A percentile compares a stretch with the other conserved stretches of the same genome.
Evolutionary conservation across 2,888 invertebrate genomes (phyloP).

Genomic region (Falcaria lacertinaria): DNA sequence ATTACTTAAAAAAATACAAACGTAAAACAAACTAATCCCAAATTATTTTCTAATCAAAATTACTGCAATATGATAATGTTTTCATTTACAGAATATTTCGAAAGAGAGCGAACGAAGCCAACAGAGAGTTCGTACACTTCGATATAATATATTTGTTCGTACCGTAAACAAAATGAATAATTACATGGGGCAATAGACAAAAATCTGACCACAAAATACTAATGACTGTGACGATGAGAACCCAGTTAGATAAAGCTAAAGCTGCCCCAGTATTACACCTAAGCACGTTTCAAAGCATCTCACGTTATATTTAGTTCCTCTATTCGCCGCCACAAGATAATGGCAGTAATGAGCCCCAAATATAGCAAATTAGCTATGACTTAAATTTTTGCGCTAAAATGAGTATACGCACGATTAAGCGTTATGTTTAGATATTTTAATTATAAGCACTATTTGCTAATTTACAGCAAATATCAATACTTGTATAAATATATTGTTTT

Average conservation of each 20-base stretch:
- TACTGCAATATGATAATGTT: too few species aligned
- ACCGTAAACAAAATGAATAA: neutral
- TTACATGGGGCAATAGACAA: conserved; percentile 3
- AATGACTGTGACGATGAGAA: conserved; percentile 13
- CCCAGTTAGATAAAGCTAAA: conserved; percentile 36
- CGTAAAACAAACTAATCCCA: conserved; percentile 2
- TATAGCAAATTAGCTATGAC: neutral
- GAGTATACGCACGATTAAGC: too few species aligned
- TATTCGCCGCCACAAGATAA: neutral
- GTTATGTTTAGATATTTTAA: neutral
- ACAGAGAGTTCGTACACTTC: too few species aligned
- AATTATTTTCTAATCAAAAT: too few species aligned
- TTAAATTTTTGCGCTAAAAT: too few species aligned
- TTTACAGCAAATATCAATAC: conserved; percentile 34
- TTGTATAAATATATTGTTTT: too few species aligned
- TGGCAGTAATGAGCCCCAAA: neutral
- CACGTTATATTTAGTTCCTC: neutral
- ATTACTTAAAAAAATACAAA: too few species aligned
- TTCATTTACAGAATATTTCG: too few species aligned
- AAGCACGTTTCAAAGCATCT: neutral
- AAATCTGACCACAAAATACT: conserved; percentile 12
- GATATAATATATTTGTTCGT: conserved; percentile 5
- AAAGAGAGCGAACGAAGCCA: too few species aligned
- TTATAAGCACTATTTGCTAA: neutral
- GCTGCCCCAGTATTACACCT: conserved; percentile 6